These are phyloP conservation scores for Mesitornis unicolor DNA, from an alignment of 2,113 vertebrate genomes.

Conservation along the genomic window DNA sequence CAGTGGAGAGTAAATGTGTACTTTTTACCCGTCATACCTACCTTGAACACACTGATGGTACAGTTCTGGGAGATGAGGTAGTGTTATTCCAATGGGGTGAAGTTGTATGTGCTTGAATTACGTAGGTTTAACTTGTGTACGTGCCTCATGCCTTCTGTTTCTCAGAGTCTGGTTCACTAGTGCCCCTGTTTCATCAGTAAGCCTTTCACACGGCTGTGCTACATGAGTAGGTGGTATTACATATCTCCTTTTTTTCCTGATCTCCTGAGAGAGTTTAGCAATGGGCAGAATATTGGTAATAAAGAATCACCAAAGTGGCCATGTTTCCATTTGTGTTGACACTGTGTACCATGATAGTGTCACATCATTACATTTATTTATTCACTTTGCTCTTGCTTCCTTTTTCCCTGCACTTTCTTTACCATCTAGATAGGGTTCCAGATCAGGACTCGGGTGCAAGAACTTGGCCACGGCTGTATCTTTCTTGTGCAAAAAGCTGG, in stretches of 20 bases:
- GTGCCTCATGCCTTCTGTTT: not conserved
- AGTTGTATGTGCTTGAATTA: not conserved
- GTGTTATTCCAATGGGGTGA: fast-evolving
- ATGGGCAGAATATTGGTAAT: not conserved
- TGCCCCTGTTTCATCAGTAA: not conserved
- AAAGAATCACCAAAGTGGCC: not conserved
- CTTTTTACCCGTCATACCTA: not conserved
- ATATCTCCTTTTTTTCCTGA: not conserved
- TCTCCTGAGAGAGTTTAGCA: not conserved
- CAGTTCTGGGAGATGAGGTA: not conserved
- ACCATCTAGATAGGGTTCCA: constrained; percentile 90
- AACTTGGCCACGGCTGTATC: constrained; percentile 95
- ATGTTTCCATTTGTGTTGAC: not conserved
- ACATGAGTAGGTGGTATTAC: not conserved
- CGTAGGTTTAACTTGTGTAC: fast-evolving
- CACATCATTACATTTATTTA: not conserved
- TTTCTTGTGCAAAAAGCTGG: constrained; percentile 97
- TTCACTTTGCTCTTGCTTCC: not conserved
- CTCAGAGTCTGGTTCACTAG: fast-evolving
- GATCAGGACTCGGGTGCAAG: constrained; percentile 91
- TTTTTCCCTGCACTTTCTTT: not conserved
- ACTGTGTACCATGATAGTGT: not conserved
- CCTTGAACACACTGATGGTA: fast-evolving
- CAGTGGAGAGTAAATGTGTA: not conserved
- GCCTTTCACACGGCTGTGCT: not conserved